These are phyloP conservation scores for Drosophila ercepeae DNA, from an alignment of 1,140 invertebrate species.

Conservation along the genomic window DNA sequence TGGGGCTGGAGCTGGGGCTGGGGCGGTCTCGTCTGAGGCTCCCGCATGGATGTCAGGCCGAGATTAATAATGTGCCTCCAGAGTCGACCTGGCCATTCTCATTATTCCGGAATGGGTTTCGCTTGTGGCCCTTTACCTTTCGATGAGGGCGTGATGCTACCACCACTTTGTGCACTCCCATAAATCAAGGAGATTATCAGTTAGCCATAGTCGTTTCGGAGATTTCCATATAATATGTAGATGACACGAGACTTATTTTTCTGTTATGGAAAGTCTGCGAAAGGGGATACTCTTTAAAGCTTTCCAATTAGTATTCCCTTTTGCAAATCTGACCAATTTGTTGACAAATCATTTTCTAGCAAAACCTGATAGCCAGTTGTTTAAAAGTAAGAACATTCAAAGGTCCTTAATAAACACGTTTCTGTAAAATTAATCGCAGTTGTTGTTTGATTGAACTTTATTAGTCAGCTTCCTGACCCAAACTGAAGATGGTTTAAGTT, in stretches of 20 bases:
- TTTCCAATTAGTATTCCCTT: neutral
- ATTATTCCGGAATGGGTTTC: conserved; percentile 43
- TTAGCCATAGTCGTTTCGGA: conserved; percentile 65
- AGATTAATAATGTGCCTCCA: conserved; percentile 68
- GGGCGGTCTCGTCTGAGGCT: conserved; percentile 20
- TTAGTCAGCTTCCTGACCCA: neutral
- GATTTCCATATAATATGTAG: conserved; percentile 79
- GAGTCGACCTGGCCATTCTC: conserved; percentile 36
- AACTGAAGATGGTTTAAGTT: conserved; percentile 18
- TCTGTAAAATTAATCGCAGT: neutral
- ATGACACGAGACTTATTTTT: conserved; percentile 49
- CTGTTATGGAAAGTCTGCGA: neutral
- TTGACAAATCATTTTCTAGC: neutral
- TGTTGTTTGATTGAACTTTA: conserved; percentile 9
- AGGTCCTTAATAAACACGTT: neutral
- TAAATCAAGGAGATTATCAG: conserved; percentile 77
- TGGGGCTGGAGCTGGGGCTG: neutral
- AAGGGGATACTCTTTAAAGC: neutral
- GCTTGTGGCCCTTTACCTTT: conserved; percentile 8
- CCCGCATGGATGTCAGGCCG: conserved; percentile 58
- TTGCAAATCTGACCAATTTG: neutral
- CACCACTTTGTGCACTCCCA: conserved; percentile 51
- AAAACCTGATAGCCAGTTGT: too few species aligned
- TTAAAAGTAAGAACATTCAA: neutral
- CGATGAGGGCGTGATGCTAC: conserved; percentile 18